These are phyloP conservation scores for Phoenicopterus ruber DNA, from an alignment of 2,113 vertebrate species.

Conservation along the genomic window DNA sequence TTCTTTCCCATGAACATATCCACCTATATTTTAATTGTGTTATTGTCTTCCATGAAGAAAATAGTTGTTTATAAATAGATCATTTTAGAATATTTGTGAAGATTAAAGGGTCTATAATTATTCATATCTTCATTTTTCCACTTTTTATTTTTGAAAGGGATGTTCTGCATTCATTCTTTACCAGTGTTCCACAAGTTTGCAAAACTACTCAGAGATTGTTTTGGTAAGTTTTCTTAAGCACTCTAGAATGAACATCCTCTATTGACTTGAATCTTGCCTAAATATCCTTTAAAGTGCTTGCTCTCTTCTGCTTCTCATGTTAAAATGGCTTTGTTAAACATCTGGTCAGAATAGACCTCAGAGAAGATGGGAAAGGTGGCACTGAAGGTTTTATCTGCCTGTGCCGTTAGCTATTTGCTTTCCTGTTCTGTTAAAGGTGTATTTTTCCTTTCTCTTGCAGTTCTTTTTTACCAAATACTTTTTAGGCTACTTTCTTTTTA, in stretches of 20 bases:
- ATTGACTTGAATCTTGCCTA: background rate
- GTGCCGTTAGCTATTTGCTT: background rate
- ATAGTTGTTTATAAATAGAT: background rate
- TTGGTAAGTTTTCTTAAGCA: background rate
- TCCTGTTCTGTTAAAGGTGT: background rate
- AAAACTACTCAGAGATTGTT: background rate
- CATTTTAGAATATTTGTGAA: background rate
- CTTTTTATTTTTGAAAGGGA: background rate
- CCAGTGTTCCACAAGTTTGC: background rate
- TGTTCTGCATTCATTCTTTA: background rate
- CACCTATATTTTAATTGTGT: background rate
- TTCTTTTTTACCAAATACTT: background rate
- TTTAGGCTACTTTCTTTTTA: background rate
- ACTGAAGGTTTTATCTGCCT: background rate
- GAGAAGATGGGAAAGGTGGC: background rate
- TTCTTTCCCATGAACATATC: background rate
- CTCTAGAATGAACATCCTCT: background rate
- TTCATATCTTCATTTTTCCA: background rate
- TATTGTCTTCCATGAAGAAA: background rate
- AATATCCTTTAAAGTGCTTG: background rate
- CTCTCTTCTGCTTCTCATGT: background rate
- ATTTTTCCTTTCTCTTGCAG: background rate
- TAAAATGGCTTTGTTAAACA: background rate
- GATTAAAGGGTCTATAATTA: accelerated
- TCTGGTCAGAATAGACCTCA: background rate